phyloP scores from a whole-genome alignment of 1,140 invertebrate species.

The Rhysida immarginata region DNA sequence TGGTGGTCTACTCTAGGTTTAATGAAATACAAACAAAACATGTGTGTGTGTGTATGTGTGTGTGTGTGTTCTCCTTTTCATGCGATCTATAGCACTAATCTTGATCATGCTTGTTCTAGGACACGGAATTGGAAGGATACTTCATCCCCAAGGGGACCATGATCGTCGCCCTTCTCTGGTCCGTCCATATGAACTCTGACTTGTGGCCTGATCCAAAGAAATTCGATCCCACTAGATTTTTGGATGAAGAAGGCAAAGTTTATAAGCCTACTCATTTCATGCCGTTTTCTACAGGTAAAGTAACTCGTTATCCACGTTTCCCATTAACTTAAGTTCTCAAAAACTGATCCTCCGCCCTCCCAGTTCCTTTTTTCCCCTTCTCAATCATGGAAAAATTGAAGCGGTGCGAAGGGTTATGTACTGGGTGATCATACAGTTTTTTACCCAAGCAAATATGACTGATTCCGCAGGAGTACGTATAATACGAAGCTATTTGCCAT shows the following conservation, averaged over 20 bases:
- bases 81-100: neutral
- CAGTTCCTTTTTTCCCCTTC: no score
- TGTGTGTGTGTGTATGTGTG: neutral
- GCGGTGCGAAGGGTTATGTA: no score
- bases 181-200: slow-evolving; percentile 56
- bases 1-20: neutral
- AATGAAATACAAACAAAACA: neutral
- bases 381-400: no score
- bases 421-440: no score
- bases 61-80: neutral
- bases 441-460: no score
- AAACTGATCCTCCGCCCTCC: no score
- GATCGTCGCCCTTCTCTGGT: slow-evolving; percentile 65
- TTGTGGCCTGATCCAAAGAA: slow-evolving; percentile 52
- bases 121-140: slow-evolving; percentile 43
- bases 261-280: slow-evolving; percentile 51
- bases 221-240: slow-evolving; percentile 56
- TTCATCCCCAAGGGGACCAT: slow-evolving; percentile 41
- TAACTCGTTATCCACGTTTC: neutral
- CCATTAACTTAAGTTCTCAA: no score
- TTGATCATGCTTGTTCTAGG: slow-evolving; percentile 26
- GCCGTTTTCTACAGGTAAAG: slow-evolving; percentile 62
- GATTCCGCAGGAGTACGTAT: no score
- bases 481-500: no score
- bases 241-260: slow-evolving; percentile 45